Conservation (phyloP, 2,113 vertebrate genomes). For the Marcusenius ussheri region DNA sequence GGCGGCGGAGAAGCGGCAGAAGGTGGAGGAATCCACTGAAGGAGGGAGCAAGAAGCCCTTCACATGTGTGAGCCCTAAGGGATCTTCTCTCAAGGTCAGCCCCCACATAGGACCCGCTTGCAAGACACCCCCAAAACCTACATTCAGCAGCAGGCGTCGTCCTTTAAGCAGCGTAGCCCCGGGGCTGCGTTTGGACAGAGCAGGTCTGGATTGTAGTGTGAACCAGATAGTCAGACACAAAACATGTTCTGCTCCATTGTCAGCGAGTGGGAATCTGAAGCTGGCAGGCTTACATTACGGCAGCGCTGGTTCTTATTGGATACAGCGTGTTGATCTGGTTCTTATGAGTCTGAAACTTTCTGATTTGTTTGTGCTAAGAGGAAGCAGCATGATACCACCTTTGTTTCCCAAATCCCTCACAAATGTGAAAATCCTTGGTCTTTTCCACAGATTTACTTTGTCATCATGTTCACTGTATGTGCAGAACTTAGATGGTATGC, state of each 20-base stretch:
- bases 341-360: background rate
- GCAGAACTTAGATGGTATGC: background rate
- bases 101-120: background rate
- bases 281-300: background rate
- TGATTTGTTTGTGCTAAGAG: background rate
- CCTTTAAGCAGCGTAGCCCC: too few species aligned
- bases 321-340: background rate
- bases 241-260: background rate
- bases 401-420: background rate
- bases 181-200: background rate
- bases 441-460: constrained; percentile 56
- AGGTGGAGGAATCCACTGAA: constrained; percentile 63
- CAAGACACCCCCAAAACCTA: background rate
- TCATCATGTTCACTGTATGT: constrained; percentile 62
- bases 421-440: background rate
- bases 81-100: constrained; percentile 82
- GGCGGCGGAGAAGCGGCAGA: constrained; percentile 92
- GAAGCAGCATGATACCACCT: background rate
- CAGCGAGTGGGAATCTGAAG: background rate
- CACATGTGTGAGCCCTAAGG: constrained; percentile 79
- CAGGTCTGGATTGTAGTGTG: background rate
- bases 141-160: background rate
- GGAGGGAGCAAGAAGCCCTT: constrained; percentile 71
- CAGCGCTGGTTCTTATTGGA: background rate
- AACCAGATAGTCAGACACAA: background rate